A percentile compares a stretch with the other conserved stretches of the same genome.
phyloP scores from a whole-genome alignment of 2,113 vertebrate species.

The Bufo gargarizans region DNA sequence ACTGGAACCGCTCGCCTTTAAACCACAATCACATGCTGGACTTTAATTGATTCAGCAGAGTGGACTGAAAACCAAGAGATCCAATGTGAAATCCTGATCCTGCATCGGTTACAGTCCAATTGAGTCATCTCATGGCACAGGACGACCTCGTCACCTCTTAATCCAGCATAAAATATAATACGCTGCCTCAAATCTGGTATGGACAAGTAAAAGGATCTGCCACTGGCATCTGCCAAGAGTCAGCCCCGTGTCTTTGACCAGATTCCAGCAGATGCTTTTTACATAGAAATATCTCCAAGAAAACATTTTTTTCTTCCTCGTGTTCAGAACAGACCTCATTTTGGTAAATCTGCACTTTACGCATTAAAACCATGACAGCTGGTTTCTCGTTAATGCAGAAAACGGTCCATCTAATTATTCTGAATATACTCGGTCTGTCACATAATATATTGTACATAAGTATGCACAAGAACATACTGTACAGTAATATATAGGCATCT shows the following conservation, averaged over 20 bases:
- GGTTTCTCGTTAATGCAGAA: neutral
- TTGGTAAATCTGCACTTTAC: neutral
- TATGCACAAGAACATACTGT: too few species aligned
- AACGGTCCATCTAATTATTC: neutral
- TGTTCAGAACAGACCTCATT: neutral
- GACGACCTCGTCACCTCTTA: neutral
- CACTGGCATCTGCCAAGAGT: neutral
- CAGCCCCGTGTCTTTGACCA: neutral
- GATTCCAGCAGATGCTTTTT: neutral
- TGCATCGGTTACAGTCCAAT: neutral
- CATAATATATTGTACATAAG: neutral
- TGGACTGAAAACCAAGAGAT: neutral
- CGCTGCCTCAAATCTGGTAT: neutral
- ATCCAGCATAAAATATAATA: conserved; percentile 11
- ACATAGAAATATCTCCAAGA: neutral
- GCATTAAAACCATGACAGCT: neutral
- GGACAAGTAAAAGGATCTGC: neutral
- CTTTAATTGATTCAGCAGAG: neutral
- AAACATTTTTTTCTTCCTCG: neutral
- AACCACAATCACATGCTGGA: neutral
- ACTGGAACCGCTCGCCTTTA: neutral
- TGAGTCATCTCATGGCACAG: conserved; percentile 31
- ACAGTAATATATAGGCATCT: neutral
- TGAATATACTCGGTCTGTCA: neutral
- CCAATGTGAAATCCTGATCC: neutral